phyloP scores from a whole-genome alignment of 2,888 invertebrate species.

The Machimus rusticus region DNA sequence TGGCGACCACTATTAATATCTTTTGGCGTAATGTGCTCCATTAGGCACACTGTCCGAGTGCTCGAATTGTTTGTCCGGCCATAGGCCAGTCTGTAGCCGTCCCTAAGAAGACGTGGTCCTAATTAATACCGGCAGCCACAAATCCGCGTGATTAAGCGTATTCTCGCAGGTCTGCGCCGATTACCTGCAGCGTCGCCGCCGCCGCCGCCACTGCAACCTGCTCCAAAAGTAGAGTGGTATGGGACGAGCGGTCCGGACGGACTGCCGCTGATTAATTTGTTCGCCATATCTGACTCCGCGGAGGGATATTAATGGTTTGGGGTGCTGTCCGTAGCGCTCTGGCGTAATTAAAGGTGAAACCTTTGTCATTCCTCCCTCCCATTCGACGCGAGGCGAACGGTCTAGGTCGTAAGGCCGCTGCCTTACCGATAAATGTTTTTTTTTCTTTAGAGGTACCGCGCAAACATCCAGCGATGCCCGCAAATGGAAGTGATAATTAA shows the following conservation, averaged over 20 bases:
- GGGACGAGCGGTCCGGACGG: background rate
- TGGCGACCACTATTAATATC: conserved; percentile 34
- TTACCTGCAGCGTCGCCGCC: background rate
- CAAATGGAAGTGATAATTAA: background rate
- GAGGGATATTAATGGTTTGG: background rate
- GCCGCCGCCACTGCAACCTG: background rate
- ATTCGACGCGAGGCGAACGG: background rate
- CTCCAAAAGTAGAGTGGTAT: background rate
- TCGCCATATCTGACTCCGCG: background rate
- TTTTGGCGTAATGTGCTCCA: conserved; percentile 27
- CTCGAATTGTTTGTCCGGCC: background rate
- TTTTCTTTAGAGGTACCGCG: background rate
- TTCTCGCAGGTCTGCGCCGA: background rate
- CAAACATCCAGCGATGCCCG: background rate
- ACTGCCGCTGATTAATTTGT: background rate
- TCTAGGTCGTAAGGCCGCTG: background rate
- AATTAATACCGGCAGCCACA: conserved; percentile 19
- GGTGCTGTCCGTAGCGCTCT: background rate
- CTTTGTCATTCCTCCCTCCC: background rate
- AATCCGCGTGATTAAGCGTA: conserved; percentile 13
- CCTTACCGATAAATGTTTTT: background rate
- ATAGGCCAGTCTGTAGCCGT: background rate
- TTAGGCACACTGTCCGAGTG: background rate
- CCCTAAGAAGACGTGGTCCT: background rate
- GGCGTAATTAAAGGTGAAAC: background rate